Evolutionary conservation across 2,113 vertebrate genomes (phyloP), one percentile per base, ranked within the genome.

Genomic region (Scomber scombrus): DNA sequence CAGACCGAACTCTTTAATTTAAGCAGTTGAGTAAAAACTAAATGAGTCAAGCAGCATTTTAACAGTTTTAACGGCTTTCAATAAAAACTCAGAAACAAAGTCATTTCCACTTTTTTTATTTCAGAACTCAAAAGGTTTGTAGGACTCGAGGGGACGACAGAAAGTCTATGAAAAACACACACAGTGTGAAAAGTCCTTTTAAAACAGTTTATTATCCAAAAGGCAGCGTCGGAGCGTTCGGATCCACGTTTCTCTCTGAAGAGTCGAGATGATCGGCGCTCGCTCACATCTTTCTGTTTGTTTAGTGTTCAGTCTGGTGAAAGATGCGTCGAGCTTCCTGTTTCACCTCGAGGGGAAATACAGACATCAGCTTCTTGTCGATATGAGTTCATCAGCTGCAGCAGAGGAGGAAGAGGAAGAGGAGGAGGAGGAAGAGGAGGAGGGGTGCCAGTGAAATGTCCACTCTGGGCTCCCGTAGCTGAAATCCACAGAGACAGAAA

Each of bases 121-220:
- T 80, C 93, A 76, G 86, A 94, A 95, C 91, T 93, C 94, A 40
- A 95, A 94, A 96, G 95, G 93, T 95, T 95, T 66, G 16, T 95
- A 91, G 95, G 62, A 46, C 94, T 95, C 21, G 23, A 52, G 56
- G 56, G 95, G 95, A 94, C 94, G 95, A 95, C 93, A 94, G 95
- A 9, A 93, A 91, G 95, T 95, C 95, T 96, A 95, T 96, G 96
- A 78, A 80, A 97, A 68, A 96, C 96, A 97, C 96, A 97, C 96
- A 96, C 96, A 96, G 96, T 96, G 96, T 97, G 96, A 94, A 95
- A 79, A 61, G 78, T 64, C 84, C 68, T 16, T 96, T 93, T 94
- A 93, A 96, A 96, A 96, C 95, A 95, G 95, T 93, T 91, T 94
- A 94, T 96, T 95, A 95, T 95, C 94, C 94, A 96, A 96, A 96